A percentile compares a stretch with the other conserved stretches of the same genome.
These are phyloP conservation scores for Trachelipus rathkii DNA, from an alignment of 1,140 invertebrate genomes.

Conservation along the genomic window DNA sequence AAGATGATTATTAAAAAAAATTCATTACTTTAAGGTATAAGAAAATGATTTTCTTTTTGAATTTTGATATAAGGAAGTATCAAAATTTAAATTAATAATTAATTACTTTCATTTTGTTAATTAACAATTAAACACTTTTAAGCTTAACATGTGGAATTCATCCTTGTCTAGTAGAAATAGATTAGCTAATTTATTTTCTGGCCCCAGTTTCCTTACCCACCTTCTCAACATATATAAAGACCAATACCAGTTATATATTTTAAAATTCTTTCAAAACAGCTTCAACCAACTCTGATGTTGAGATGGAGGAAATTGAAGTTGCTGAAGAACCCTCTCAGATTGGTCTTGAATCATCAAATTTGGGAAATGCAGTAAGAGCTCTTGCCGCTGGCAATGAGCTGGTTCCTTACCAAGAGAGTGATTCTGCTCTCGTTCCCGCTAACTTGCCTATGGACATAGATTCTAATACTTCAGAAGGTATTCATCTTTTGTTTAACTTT, in stretches of 20 bases:
- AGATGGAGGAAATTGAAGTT: constrained; percentile 38
- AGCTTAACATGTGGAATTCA: too few species aligned
- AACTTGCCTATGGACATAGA: too few species aligned
- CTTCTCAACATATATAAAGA: not conserved
- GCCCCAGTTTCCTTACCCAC: too few species aligned
- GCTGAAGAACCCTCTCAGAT: constrained; percentile 27
- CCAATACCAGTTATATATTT: not conserved
- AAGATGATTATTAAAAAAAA: too few species aligned
- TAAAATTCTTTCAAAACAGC: not conserved
- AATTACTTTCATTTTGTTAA: not conserved
- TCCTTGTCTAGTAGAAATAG: not conserved
- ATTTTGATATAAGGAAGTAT: not conserved
- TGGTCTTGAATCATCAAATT: constrained; percentile 13
- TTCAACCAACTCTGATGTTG: constrained; percentile 27
- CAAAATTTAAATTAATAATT: not conserved
- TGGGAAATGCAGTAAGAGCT: constrained; percentile 18
- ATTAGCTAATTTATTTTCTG: not conserved
- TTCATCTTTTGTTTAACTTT: too few species aligned
- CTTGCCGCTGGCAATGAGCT: constrained; percentile 30
- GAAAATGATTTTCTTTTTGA: too few species aligned
- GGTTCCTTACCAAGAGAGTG: constrained; percentile 32
- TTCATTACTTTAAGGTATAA: too few species aligned
- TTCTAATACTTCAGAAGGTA: too few species aligned
- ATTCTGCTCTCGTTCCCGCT: constrained; percentile 24
- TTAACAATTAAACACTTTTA: too few species aligned